Base-by-base conservation (phyloP, 2,113 vertebrate species). In the Galbula dea region DNA sequence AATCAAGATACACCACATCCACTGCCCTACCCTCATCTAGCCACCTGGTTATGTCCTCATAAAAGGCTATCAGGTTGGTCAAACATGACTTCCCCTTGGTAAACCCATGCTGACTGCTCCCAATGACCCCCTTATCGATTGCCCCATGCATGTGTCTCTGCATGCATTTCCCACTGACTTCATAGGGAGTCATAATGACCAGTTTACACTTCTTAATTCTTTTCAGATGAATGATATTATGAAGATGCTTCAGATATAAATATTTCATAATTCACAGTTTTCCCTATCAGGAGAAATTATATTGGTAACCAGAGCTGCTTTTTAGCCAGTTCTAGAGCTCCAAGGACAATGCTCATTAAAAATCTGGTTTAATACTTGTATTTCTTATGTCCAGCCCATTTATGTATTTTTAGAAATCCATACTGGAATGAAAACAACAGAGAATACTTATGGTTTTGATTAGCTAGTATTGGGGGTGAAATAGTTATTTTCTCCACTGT, bases 401-500 rank as follows among this genome's bases (percentile, higher is more conserved):
- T 45, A 52, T 30, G 19, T 20, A 7, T 48, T 89, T 89, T 85
- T 48, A 63, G 49, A 92, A 88, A 80, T 7, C 32, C 32, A 48
- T 16, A 58, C 7, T 76, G 49, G 39, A 83, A 90, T 52, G n/a
- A 78, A 88, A 79, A 77, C 32, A 66, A 32, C 7, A 45, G 21
- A 26, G 24, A 58, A 88, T 59, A 9, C 14, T 73, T 81, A 34
- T 0, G 1, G 12, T 83, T 91, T 87, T 88, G 22, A 74, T 86
- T 73, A 84, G 14, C 7, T 36, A 59, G 39, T 74, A 45, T 71
- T 90, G 18, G 61, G 24, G 22, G 5, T 55, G 46, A 92, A 94
- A 74, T 20, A 82, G 36, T 43, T 91, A 62, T 88, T 93, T 96
- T 93, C 73, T 29, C 36, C 92, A 75, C 26, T 86, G 32, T 69